Conservation (phyloP, 1,140 invertebrate genomes). For the Pinna nobilis region DNA sequence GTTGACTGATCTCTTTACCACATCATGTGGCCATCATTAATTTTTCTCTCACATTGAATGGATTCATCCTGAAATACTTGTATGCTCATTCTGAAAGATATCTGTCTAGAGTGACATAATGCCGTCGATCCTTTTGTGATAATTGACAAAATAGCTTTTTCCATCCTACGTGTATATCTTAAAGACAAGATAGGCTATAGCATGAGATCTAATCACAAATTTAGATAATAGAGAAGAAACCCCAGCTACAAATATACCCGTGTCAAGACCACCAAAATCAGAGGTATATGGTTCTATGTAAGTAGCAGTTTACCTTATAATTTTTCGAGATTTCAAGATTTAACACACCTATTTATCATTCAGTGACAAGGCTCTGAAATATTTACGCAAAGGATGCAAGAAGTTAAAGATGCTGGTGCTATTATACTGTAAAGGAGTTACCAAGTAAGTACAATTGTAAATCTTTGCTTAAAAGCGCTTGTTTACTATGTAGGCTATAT, state of each 20-base stretch:
- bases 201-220: neutral
- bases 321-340: neutral
- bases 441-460: conserved; percentile 62
- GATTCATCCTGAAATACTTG: no score
- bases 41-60: no score
- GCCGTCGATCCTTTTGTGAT: no score
- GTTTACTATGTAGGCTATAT: neutral
- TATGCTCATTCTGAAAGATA: no score
- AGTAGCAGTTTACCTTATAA: neutral
- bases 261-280: neutral
- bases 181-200: neutral
- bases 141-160: no score
- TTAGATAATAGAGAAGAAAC: neutral
- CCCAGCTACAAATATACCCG: neutral
- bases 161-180: no score
- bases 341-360: conserved; percentile 36
- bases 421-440: conserved; percentile 71
- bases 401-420: conserved; percentile 67
- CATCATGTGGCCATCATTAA: no score
- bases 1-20: no score
- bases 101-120: no score
- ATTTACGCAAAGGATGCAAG: conserved; percentile 73
- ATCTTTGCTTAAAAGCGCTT: neutral
- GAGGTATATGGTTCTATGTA: neutral
- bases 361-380: conserved; percentile 74